A percentile compares a stretch with the other conserved stretches of the same genome.
These are phyloP conservation scores for Hemistola chrysoprasaria DNA, from an alignment of 2,888 invertebrate genomes.

Conservation along the genomic window DNA sequence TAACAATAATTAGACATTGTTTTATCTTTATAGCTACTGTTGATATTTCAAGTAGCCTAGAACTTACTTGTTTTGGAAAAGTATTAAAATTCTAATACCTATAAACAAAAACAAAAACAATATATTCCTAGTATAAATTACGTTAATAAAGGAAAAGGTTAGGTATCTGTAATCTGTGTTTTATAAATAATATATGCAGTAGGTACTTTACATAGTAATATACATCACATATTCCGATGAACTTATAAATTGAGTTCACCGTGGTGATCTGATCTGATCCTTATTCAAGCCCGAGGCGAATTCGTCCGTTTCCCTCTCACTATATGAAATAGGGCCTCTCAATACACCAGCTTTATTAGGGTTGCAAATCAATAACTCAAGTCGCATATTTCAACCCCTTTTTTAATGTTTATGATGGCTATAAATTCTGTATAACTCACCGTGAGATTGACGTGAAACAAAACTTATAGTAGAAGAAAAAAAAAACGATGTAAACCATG, in stretches of 20 bases:
- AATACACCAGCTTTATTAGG: conserved; percentile 73
- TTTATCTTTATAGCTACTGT: no score
- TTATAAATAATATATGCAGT: no score
- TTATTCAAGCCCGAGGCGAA: conserved; percentile 55
- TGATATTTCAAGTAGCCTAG: no score
- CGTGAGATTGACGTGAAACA: conserved; percentile 37
- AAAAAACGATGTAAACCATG: no score
- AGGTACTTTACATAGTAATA: not conserved
- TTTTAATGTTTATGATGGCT: conserved; percentile 47
- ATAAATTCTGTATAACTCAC: conserved; percentile 38
- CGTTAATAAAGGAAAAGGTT: no score
- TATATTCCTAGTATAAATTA: no score
- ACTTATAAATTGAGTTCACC: conserved; percentile 44
- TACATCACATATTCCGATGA: conserved; percentile 12
- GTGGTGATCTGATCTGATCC: conserved; percentile 53
- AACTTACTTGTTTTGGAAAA: no score
- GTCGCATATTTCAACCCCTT: conserved; percentile 52
- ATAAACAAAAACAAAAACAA: no score
- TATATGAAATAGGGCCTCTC: conserved; percentile 65
- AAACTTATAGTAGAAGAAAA: conserved; percentile 1
- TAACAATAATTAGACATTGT: conserved; percentile 13
- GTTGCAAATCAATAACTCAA: conserved; percentile 69
- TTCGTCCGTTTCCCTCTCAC: conserved; percentile 54
- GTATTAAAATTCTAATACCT: no score
- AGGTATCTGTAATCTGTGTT: no score